These are phyloP conservation scores for Thermophis baileyi DNA, from an alignment of 2,113 vertebrate genomes.

Conservation along the genomic window DNA sequence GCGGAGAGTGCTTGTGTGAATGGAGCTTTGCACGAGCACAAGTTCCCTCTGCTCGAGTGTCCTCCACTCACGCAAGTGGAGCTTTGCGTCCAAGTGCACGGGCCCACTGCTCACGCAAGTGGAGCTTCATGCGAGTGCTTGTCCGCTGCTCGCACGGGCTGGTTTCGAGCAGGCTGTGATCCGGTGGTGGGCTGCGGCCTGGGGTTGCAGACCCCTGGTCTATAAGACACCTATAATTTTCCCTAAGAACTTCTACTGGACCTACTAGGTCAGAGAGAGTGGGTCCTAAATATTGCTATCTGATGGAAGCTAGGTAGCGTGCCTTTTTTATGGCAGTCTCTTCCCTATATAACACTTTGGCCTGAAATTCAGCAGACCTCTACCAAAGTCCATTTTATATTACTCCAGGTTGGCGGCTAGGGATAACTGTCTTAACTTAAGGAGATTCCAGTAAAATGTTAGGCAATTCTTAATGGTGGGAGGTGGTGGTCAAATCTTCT, in stretches of 20 bases:
- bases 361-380: not conserved
- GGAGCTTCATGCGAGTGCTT: not conserved
- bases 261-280: not conserved
- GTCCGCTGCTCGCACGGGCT: fast-evolving
- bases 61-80: not conserved
- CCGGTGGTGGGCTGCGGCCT: not conserved
- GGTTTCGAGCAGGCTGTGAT: not conserved
- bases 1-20: not conserved
- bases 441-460: not conserved
- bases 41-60: not conserved
- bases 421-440: not conserved
- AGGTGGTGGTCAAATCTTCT: not conserved
- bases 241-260: not conserved
- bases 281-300: not conserved
- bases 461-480: not conserved
- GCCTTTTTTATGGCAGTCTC: not conserved
- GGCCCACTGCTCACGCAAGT: not conserved
- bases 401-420: not conserved
- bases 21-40: not conserved
- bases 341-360: not conserved
- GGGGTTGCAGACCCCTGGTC: not conserved
- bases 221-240: not conserved
- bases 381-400: not conserved
- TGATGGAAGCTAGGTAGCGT: not conserved
- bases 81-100: not conserved